Percentiles rank a stretch among this genome's conserved stretches.
These are phyloP conservation scores for Chelonoidis abingdonii DNA, from an alignment of 2,113 vertebrate genomes.

Conservation along the genomic window DNA sequence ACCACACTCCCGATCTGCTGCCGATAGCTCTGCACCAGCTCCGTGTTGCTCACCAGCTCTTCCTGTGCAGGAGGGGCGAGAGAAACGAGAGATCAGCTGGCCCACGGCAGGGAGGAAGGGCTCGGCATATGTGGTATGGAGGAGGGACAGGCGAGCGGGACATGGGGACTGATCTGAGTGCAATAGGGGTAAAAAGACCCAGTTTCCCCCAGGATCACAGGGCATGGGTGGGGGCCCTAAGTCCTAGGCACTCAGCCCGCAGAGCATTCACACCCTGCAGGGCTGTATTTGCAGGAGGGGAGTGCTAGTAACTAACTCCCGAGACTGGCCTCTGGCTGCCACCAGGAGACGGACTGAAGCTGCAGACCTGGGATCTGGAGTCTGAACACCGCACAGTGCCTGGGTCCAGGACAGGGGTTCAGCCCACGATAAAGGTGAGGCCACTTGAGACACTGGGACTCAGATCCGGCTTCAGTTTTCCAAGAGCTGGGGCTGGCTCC, in stretches of 20 bases:
- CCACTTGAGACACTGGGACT: background rate
- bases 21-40: slow-evolving; percentile 95
- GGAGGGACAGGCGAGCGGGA: fast-evolving
- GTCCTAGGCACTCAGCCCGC: background rate
- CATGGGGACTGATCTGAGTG: background rate
- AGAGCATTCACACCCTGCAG: background rate
- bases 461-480: background rate
- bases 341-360: background rate
- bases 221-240: background rate
- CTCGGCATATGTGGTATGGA: background rate
- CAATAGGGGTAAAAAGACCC: background rate
- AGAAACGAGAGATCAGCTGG: background rate
- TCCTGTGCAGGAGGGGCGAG: slow-evolving; percentile 79
- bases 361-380: background rate
- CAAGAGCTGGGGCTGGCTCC: background rate
- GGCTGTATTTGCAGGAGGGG: background rate
- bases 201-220: background rate
- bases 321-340: background rate
- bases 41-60: slow-evolving; percentile 95
- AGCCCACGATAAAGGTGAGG: background rate
- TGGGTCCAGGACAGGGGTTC: background rate
- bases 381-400: background rate
- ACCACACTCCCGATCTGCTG: slow-evolving; percentile 93
- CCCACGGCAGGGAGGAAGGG: background rate
- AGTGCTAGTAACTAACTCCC: background rate